Percentiles rank a stretch among this genome's conserved stretches.
Evolutionary conservation across 1,140 invertebrate species (phyloP).

Genomic region (Steinernema khuongi): DNA sequence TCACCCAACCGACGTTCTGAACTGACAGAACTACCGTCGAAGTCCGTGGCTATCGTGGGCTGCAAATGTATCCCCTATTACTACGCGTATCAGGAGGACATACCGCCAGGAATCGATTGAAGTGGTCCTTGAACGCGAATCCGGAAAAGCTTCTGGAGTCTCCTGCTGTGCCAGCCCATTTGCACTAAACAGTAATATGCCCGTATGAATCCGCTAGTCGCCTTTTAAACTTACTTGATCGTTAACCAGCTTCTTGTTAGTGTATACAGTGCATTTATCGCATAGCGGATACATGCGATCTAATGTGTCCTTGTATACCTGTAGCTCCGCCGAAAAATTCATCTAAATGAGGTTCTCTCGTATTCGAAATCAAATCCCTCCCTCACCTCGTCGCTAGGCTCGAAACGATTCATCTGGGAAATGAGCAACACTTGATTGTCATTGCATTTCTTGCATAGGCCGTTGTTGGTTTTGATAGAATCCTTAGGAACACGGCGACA

Average conservation of each 20-base stretch:
- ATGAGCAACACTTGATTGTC: neutral
- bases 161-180: too few relatives aligned
- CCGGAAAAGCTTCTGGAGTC: too few relatives aligned
- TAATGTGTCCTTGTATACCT: neutral
- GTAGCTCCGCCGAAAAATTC: constrained; percentile 8
- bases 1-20: too few relatives aligned
- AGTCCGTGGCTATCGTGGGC: too few relatives aligned
- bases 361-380: neutral
- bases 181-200: neutral
- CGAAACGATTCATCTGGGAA: constrained; percentile 11
- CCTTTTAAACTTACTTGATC: neutral
- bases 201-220: neutral
- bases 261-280: constrained; percentile 3
- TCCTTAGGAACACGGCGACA: neutral
- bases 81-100: too few relatives aligned
- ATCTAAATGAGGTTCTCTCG: neutral
- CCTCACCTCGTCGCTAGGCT: constrained; percentile 12
- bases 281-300: constrained; percentile 18
- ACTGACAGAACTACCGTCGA: too few relatives aligned
- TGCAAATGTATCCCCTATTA: too few relatives aligned
- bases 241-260: neutral
- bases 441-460: constrained; percentile 17
- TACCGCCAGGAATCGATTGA: too few relatives aligned
- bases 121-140: too few relatives aligned
- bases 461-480: neutral